Conservation (phyloP, 1,140 invertebrate genomes). For the Asbolus verrucosus region DNA sequence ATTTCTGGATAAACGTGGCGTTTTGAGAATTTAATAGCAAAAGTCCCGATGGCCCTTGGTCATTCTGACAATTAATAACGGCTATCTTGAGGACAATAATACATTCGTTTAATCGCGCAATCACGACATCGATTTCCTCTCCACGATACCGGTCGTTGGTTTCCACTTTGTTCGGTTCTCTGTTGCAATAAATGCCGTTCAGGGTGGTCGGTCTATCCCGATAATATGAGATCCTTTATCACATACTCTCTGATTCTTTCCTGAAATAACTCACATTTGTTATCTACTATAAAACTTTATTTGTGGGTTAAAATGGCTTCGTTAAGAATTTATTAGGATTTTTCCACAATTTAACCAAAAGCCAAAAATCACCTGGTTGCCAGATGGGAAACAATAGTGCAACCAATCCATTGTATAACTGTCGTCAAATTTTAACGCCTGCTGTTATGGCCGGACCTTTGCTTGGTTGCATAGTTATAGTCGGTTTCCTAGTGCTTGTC, state of each 20-base stretch:
- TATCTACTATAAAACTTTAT: constrained; percentile 49
- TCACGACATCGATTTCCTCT: constrained; percentile 48
- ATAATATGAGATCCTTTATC: constrained; percentile 54
- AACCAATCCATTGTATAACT: background rate
- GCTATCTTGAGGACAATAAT: constrained; percentile 47
- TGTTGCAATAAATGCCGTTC: constrained; percentile 39
- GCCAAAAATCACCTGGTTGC: constrained; percentile 28
- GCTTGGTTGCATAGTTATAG: too few relatives aligned
- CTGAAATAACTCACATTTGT: constrained; percentile 53
- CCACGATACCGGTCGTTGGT: constrained; percentile 45
- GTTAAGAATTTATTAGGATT: constrained; percentile 43
- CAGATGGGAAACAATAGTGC: too few relatives aligned
- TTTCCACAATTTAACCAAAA: constrained; percentile 16
- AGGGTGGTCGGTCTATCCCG: constrained; percentile 41
- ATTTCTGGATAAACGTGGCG: constrained; percentile 6
- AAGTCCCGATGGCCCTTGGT: constrained; percentile 40
- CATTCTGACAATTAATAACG: constrained; percentile 47
- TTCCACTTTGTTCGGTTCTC: constrained; percentile 52
- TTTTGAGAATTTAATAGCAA: constrained; percentile 38
- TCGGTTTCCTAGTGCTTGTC: background rate
- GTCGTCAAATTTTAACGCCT: too few relatives aligned
- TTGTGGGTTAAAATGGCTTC: constrained; percentile 27
- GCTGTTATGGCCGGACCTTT: too few relatives aligned
- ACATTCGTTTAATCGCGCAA: constrained; percentile 48
- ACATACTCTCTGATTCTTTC: constrained; percentile 49